Evolutionary conservation across 2,797 vertebrate genomes (phyloP), one percentile per base, ranked within the genome.

Genomic region (Bradypodion pumilum): DNA sequence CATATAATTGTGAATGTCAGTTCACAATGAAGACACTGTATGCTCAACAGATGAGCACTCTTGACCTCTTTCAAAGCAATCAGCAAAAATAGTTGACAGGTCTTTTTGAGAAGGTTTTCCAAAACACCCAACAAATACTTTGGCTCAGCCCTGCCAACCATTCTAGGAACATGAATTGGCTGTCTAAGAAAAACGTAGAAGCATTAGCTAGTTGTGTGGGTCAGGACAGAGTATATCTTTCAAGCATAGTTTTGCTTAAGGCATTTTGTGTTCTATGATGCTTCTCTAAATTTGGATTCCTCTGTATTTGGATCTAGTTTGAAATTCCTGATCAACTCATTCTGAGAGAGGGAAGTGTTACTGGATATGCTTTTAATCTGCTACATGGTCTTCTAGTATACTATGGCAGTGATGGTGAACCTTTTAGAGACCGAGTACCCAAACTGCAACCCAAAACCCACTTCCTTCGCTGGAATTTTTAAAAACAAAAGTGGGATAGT

Each of bases 291-390:
- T 73, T 19, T 52, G 27, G 9, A 66, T 66, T 52, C 7, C 19
- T 77, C 46, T 12, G 59, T 60, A 52, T 27, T n/a, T 40, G 23
- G 69, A 83, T 42, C 63, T 32, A 59, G 29, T 82, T 65, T 46
- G 73, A 19, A 74, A 69, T 21, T 27, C 19, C 29, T 25, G 46
- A 68, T 59, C 42, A 29, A 59, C 19, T 76, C 63, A 72, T 9
- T 21, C 21, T 37, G 23, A 5, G 21, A 9, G 27, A 52, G 62
- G 7, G 3, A 27, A 35, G 76, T 52, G 65, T 84, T 89, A 56
- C 7, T 79, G 74, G 72, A n/a, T 83, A 63, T 65, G 44, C 59
- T 86, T 88, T 83, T 90, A 84, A 85, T 62, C 80, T 82, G 32
- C 78, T 88, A 69, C 59, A 69, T 87, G 78, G 66, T 15, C 89